Evolutionary conservation across 2,888 invertebrate species (phyloP).

Genomic region (Caenorhabditis zanzibari): DNA sequence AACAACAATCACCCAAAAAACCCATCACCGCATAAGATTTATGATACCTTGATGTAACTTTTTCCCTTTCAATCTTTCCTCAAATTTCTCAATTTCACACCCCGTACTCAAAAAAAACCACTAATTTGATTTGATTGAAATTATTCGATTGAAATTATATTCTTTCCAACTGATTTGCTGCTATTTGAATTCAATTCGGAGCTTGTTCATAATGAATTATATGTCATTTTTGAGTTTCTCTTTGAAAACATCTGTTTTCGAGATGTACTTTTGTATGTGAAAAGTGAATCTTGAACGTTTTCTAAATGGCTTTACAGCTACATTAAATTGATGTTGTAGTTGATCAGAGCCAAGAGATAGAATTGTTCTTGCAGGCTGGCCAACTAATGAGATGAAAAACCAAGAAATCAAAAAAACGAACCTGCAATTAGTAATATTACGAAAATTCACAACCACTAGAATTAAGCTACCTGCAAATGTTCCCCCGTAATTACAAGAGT

Average conservation of each 20-base stretch:
- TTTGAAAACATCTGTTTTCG: constrained; percentile 32
- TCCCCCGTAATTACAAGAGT: neutral
- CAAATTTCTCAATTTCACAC: constrained; percentile 28
- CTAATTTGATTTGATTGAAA: neutral
- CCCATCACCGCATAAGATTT: constrained; percentile 76
- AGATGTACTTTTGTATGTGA: constrained; percentile 28
- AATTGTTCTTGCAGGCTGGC: constrained; percentile 14
- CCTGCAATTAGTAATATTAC: too few species aligned
- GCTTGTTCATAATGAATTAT: constrained; percentile 56
- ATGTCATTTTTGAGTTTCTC: constrained; percentile 14
- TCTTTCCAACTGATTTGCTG: constrained; percentile 7
- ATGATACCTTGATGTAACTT: constrained; percentile 78
- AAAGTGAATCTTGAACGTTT: constrained; percentile 27
- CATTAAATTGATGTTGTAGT: constrained; percentile 44
- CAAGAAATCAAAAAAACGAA: constrained; percentile 20
- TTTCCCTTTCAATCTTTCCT: neutral
- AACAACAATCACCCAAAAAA: constrained; percentile 61
- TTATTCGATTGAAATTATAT: constrained; percentile 8
- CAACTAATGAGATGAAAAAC: neutral
- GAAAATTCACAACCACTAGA: too few species aligned
- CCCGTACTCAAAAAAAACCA: constrained; percentile 1
- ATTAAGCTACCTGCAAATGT: neutral
- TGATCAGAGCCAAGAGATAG: constrained; percentile 13
- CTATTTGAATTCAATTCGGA: constrained; percentile 42
- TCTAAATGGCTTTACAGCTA: constrained; percentile 56